Conservation (phyloP, 2,113 vertebrate genomes). For the Hyperoodon ampullatus region DNA sequence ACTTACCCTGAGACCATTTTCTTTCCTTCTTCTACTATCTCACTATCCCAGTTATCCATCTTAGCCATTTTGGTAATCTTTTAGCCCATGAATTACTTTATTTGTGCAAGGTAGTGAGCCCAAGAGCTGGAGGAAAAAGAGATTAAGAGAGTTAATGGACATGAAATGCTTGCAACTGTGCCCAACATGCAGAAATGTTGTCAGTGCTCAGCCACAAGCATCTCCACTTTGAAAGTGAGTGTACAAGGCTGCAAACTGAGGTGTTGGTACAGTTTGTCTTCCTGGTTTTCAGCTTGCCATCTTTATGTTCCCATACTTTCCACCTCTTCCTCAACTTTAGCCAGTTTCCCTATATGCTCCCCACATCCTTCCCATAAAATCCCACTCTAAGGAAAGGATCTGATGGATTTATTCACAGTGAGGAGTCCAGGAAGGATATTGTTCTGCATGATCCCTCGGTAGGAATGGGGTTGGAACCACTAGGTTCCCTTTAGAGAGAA, state of each 20-base stretch:
- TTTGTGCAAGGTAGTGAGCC: neutral
- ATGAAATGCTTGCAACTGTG: neutral
- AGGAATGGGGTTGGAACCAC: neutral
- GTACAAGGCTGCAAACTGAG: neutral
- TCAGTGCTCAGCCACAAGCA: neutral
- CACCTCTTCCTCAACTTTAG: neutral
- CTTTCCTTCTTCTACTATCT: neutral
- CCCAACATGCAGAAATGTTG: neutral
- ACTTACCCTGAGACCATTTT: neutral
- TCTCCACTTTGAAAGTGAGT: neutral
- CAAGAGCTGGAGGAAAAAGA: neutral
- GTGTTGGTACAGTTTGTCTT: neutral
- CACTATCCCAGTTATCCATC: neutral
- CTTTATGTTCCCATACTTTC: neutral
- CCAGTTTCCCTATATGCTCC: neutral
- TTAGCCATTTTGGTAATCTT: slow-evolving; percentile 40
- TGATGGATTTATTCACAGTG: neutral
- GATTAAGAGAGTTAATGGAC: slow-evolving; percentile 4
- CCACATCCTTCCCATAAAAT: neutral
- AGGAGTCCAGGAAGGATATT: neutral
- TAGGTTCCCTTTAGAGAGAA: neutral
- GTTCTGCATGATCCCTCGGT: neutral
- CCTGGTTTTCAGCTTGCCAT: neutral
- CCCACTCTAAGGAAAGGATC: neutral
- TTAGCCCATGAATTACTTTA: slow-evolving; percentile 13